Evolutionary conservation across 1,140 invertebrate genomes (phyloP).

Genomic region (Pachyrhynchus sulphureomaculatus): DNA sequence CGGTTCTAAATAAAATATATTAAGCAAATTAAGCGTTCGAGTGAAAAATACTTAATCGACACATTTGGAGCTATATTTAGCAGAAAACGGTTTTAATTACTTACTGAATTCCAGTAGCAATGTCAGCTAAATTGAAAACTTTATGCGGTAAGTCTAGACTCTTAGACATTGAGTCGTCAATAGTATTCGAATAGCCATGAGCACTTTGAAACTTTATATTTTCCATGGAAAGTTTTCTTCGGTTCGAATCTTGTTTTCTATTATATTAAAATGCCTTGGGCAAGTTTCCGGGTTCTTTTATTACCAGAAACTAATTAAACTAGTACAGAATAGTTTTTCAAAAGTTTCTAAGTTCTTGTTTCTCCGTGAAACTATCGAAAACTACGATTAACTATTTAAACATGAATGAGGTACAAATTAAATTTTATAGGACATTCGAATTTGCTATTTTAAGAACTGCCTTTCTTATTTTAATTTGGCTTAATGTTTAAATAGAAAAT

Average conservation of each 20-base stretch:
- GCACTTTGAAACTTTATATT: constrained; percentile 23
- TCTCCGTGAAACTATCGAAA: not conserved
- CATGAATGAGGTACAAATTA: too few species aligned
- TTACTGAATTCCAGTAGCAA: not conserved
- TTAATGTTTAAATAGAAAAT: too few species aligned
- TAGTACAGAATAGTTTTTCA: not conserved
- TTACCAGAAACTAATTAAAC: constrained; percentile 20
- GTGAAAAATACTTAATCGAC: too few species aligned
- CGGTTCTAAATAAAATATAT: too few species aligned
- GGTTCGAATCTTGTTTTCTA: constrained; percentile 24
- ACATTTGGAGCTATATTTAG: too few species aligned
- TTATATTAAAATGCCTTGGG: constrained; percentile 17
- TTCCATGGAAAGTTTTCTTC: constrained; percentile 15
- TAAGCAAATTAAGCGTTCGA: too few species aligned
- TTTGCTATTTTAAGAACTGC: too few species aligned
- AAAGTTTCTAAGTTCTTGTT: not conserved
- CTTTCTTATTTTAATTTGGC: too few species aligned
- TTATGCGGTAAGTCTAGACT: constrained; percentile 6
- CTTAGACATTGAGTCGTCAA: constrained; percentile 18
- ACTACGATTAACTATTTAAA: not conserved
- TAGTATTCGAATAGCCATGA: constrained; percentile 7
- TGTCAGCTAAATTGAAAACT: not conserved
- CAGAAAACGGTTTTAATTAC: too few species aligned
- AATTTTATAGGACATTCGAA: too few species aligned
- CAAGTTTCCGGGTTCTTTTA: constrained; percentile 5